Evolutionary conservation across 2,797 vertebrate genomes (phyloP).

Genomic region (Pangasius djambal): DNA sequence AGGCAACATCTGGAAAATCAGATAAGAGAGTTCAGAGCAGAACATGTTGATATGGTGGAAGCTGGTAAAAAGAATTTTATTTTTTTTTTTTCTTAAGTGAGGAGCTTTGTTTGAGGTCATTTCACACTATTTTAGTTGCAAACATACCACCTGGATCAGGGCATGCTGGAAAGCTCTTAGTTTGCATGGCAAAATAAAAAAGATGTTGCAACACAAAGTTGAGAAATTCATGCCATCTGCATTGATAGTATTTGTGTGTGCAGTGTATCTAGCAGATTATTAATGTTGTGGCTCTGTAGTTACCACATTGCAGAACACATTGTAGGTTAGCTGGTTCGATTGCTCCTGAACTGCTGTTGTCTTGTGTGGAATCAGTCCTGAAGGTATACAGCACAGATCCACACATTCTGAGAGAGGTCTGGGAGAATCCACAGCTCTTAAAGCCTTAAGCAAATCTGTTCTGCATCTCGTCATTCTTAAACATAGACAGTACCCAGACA

Average conservation of each 20-base stretch:
- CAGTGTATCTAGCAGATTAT: neutral
- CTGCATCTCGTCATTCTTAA: conserved; percentile 22
- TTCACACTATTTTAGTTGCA: conserved; percentile 26
- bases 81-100: neutral
- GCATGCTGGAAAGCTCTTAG: conserved; percentile 2
- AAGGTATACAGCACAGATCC: conserved; percentile 7
- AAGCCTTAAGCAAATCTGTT: conserved; percentile 1
- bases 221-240: neutral
- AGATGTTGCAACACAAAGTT: conserved; percentile 4
- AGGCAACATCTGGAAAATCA: conserved; percentile 4
- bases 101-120: neutral
- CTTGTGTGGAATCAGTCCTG: conserved; percentile 14
- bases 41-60: conserved; percentile 25
- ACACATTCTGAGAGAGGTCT: conserved; percentile 8
- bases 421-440: neutral
- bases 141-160: conserved; percentile 21
- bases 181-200: neutral
- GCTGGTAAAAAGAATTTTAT: conserved; percentile 2
- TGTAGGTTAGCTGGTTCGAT: neutral
- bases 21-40: conserved; percentile 12
- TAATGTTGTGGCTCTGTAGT: neutral
- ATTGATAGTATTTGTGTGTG: neutral
- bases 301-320: neutral
- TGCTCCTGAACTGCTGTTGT: conserved; percentile 4
- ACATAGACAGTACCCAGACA: conserved; percentile 3